phyloP scores from a whole-genome alignment of 1,140 invertebrate species.

The Helicorthomorpha holstii region DNA sequence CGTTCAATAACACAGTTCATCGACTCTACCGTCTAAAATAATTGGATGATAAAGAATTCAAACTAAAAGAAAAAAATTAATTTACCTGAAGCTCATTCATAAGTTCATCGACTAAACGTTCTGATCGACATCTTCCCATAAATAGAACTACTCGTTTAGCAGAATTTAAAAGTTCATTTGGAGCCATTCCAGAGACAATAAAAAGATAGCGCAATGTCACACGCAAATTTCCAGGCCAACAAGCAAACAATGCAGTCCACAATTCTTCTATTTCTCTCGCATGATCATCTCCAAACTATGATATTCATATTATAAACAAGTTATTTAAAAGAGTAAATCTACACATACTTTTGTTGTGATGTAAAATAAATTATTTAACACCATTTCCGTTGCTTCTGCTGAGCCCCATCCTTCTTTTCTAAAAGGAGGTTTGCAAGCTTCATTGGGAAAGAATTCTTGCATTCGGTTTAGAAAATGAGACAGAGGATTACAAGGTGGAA shows the following conservation, averaged over 20 bases:
- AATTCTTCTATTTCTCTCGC: constrained; percentile 86
- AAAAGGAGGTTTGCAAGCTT: constrained; percentile 21
- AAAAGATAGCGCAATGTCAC: constrained; percentile 95
- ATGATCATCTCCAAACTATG: constrained; percentile 84
- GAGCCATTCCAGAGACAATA: constrained; percentile 88
- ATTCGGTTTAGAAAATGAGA: constrained; percentile 12
- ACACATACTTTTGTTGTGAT: constrained; percentile 75
- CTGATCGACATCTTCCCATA: constrained; percentile 70
- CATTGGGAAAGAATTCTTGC: constrained; percentile 12
- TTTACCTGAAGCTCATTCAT: constrained; percentile 65
- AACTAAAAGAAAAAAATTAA: background rate
- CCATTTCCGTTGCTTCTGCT: constrained; percentile 98
- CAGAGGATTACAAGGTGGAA: constrained; percentile 47
- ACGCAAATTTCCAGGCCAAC: constrained; percentile 92
- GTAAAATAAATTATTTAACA: constrained; percentile 96
- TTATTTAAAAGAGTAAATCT: constrained; percentile 10
- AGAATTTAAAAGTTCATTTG: constrained; percentile 75
- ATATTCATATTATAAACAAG: constrained; percentile 9
- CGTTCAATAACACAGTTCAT: constrained; percentile 85
- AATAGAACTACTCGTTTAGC: constrained; percentile 88
- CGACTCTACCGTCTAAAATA: constrained; percentile 73
- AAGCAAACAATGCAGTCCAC: constrained; percentile 86
- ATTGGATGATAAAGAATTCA: background rate
- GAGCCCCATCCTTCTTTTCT: constrained; percentile 88
- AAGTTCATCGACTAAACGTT: constrained; percentile 84